Percentiles rank a stretch among this genome's conserved stretches.
Evolutionary conservation across 2,113 vertebrate species (phyloP).

Genomic region (Merops nubicus): DNA sequence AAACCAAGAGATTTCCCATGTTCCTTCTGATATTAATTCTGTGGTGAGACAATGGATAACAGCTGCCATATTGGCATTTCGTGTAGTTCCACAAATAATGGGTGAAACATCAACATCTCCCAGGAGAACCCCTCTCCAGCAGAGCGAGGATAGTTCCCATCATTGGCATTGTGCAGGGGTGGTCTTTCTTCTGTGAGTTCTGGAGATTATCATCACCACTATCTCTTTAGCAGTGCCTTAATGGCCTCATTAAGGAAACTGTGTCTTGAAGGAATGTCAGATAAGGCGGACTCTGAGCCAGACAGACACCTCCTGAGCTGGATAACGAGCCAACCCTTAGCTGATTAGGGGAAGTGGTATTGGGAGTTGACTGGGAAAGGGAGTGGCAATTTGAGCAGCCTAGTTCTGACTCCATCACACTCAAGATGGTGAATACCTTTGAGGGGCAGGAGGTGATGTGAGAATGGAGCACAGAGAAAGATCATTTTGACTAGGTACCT

Average conservation of each 20-base stretch:
- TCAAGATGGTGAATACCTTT: background rate
- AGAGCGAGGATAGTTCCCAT: background rate
- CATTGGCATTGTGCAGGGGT: background rate
- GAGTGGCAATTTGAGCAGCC: background rate
- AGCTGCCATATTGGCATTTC: background rate
- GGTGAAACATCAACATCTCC: background rate
- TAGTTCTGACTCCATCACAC: background rate
- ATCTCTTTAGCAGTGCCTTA: background rate
- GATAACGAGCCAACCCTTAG: background rate
- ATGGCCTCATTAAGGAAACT: background rate
- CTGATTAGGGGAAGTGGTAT: background rate
- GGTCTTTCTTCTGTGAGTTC: background rate
- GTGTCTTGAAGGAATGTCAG: background rate
- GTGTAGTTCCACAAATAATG: constrained; percentile 8
- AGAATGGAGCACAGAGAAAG: background rate
- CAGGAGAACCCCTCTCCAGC: background rate
- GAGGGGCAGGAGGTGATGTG: background rate
- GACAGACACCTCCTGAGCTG: background rate
- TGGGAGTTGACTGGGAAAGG: background rate
- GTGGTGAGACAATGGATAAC: constrained; percentile 29
- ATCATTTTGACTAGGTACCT: background rate
- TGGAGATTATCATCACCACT: background rate
- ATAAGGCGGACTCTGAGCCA: constrained; percentile 5
- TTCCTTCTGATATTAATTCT: background rate
- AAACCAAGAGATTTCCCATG: background rate